These are phyloP conservation scores for Lamellibrachia columna DNA, from an alignment of 2,888 invertebrate species.

Conservation along the genomic window DNA sequence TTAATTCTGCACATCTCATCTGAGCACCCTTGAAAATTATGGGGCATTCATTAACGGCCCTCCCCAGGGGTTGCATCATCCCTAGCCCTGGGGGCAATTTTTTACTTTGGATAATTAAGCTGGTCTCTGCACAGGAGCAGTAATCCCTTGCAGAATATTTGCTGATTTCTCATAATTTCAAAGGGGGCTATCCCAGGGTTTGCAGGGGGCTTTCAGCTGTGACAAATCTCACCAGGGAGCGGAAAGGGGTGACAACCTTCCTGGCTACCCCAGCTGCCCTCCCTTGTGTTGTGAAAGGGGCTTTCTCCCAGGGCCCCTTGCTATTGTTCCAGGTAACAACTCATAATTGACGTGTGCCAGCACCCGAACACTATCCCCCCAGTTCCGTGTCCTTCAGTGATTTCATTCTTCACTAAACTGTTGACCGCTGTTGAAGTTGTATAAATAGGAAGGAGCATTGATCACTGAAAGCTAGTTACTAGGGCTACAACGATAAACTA, in stretches of 20 bases:
- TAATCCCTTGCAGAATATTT: background rate
- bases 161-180: background rate
- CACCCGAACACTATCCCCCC: background rate
- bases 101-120: conserved; percentile 2
- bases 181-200: background rate
- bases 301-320: background rate
- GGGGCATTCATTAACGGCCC: background rate
- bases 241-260: background rate
- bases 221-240: background rate
- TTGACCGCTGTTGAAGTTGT: too few relatives aligned
- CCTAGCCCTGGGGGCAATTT: background rate
- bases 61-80: background rate
- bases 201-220: background rate
- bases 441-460: too few relatives aligned
- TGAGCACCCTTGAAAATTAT: background rate
- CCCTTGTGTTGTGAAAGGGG: background rate
- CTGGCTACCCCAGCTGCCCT: background rate
- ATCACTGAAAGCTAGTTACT: too few relatives aligned
- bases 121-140: background rate
- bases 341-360: background rate
- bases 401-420: background rate
- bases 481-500: too few relatives aligned
- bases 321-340: background rate
- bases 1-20: background rate
- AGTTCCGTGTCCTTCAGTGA: background rate